phyloP scores from a whole-genome alignment of 2,113 vertebrate genomes.

The Ctenodactylus gundi region DNA sequence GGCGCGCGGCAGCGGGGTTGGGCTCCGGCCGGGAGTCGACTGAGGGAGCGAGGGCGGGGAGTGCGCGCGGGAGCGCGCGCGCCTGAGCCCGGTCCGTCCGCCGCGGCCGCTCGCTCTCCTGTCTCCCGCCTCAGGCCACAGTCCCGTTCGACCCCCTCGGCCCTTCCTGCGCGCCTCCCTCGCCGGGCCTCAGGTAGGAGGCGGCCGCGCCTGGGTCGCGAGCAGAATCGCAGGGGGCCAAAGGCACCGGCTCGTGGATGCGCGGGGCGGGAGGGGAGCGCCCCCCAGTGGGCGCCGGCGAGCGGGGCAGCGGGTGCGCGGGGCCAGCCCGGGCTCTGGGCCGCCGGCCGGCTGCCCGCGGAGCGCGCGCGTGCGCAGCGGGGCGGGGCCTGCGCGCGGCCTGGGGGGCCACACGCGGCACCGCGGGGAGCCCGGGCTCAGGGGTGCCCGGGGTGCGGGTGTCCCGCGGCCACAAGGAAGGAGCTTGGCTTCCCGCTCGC shows the following conservation, averaged over 20 bases:
- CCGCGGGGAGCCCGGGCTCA: not conserved
- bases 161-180: not conserved
- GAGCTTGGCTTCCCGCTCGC: not conserved
- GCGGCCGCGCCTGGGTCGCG: not conserved
- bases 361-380: not conserved
- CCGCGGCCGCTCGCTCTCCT: not conserved
- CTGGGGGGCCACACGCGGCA: not conserved
- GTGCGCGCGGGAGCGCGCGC: slow-evolving; percentile 20
- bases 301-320: not conserved
- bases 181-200: slow-evolving; percentile 58
- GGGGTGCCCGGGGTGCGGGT: fast-evolving
- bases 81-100: not conserved
- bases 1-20: slow-evolving; percentile 69
- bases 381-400: slow-evolving; percentile 24
- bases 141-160: not conserved
- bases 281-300: slow-evolving; percentile 62
- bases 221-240: not conserved
- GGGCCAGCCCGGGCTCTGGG: not conserved
- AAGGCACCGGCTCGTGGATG: not conserved
- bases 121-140: not conserved
- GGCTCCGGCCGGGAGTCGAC: slow-evolving; percentile 60
- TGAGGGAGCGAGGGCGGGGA: not conserved
- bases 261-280: slow-evolving; percentile 53
- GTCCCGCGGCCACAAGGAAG: not conserved
- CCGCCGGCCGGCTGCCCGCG: slow-evolving; percentile 40